Percentiles rank a stretch among this genome's conserved stretches.
Conservation (phyloP, 2,113 vertebrate genomes). For the Rhineura floridana region DNA sequence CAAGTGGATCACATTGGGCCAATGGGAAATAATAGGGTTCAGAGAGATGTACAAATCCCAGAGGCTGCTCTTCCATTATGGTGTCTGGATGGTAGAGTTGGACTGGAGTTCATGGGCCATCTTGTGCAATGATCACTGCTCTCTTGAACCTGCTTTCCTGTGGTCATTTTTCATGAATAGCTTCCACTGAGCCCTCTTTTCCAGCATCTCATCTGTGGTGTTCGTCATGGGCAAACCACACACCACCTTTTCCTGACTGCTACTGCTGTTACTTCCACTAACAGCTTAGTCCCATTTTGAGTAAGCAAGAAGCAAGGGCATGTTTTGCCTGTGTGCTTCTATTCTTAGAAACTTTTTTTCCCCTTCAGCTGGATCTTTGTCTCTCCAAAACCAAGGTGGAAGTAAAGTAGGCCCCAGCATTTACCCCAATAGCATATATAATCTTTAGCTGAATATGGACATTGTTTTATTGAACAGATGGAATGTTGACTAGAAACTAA, state of each 20-base stretch:
- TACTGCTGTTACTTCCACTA: not conserved
- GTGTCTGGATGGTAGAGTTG: not conserved
- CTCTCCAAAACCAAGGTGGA: not conserved
- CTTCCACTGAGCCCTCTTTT: not conserved
- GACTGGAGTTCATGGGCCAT: not conserved
- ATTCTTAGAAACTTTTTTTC: not conserved
- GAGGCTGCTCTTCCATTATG: not conserved
- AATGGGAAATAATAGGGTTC: not conserved
- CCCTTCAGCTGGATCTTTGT: not conserved
- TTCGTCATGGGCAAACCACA: not conserved
- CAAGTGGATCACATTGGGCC: too few relatives aligned
- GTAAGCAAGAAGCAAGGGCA: not conserved
- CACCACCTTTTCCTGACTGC: not conserved
- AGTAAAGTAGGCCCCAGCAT: not conserved
- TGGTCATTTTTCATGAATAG: not conserved
- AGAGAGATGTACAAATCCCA: not conserved
- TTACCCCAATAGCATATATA: not conserved
- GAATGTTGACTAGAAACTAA: too few relatives aligned
- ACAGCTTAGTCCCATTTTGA: not conserved
- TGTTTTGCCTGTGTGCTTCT: not conserved
- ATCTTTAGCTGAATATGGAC: too few relatives aligned
- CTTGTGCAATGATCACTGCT: not conserved
- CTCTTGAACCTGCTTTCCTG: not conserved
- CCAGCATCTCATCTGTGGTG: not conserved
- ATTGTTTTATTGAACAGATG: not conserved